Conservation (phyloP, 2,113 vertebrate genomes). For the Corvus hawaiiensis region DNA sequence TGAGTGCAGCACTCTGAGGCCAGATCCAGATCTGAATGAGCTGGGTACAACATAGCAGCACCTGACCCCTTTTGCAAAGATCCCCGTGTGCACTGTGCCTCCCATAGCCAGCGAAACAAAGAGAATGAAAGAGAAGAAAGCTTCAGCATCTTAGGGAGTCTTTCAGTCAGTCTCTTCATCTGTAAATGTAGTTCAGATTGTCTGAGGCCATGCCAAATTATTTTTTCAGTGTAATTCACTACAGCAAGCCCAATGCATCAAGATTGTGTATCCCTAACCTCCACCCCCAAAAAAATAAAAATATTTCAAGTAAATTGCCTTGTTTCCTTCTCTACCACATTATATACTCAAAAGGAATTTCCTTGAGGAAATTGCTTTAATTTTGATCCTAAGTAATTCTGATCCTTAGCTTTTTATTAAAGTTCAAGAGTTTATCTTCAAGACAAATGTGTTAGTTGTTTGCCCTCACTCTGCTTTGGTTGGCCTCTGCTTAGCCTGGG, state of each 20-base stretch:
- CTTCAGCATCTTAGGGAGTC: background rate
- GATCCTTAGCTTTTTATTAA: background rate
- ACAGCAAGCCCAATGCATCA: background rate
- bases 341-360: background rate
- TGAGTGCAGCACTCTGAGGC: background rate
- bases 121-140: background rate
- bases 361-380: background rate
- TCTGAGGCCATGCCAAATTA: background rate
- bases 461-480: background rate
- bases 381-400: background rate
- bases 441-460: background rate
- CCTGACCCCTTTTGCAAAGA: background rate
- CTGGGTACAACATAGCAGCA: background rate
- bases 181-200: background rate
- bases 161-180: background rate
- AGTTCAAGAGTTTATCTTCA: background rate
- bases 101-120: fast-evolving
- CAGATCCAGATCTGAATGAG: background rate
- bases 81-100: fast-evolving
- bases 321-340: background rate
- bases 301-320: background rate
- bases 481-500: background rate
- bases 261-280: background rate
- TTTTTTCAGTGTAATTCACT: background rate
- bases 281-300: background rate